A percentile compares a stretch with the other conserved stretches of the same genome.
Conservation (phyloP, 2,888 invertebrate species). For the Pyrrhia umbra region DNA sequence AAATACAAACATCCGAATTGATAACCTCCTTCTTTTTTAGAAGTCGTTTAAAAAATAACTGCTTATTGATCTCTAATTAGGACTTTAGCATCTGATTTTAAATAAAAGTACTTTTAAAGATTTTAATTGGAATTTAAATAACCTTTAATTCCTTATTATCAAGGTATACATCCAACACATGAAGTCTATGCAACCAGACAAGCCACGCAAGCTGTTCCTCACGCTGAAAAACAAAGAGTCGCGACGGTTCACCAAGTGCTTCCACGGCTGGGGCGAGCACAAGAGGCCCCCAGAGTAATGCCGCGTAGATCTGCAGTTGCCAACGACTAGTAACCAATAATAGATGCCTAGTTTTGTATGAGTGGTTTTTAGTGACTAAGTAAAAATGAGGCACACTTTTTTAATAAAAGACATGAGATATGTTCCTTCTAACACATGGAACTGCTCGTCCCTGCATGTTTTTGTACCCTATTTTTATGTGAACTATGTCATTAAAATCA, state of each 20-base stretch:
- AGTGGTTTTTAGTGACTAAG: conserved; percentile 43
- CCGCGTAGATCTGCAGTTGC: conserved; percentile 27
- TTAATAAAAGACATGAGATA: conserved; percentile 26
- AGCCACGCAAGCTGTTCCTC: conserved; percentile 96
- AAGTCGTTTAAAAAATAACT: too few relatives aligned
- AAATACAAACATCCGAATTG: too few relatives aligned
- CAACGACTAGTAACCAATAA: conserved; percentile 36
- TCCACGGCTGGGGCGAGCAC: conserved; percentile 99
- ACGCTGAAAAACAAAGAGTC: conserved; percentile 99
- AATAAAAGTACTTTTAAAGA: too few relatives aligned
- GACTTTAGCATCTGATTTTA: too few relatives aligned
- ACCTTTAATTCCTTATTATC: background rate
- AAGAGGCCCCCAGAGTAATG: conserved; percentile 94
- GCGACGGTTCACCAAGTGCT: conserved; percentile 98
- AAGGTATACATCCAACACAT: conserved; percentile 99
- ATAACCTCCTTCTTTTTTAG: too few relatives aligned
- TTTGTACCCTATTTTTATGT: conserved; percentile 9
- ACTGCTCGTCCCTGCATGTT: conserved; percentile 10
- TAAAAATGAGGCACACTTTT: conserved; percentile 32
- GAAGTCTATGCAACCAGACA: conserved; percentile 97
- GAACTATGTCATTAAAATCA: conserved; percentile 15
- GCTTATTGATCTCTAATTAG: too few relatives aligned
- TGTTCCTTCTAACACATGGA: conserved; percentile 21
- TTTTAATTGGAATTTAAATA: background rate
- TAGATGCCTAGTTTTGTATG: conserved; percentile 40